Evolutionary conservation across 1,140 invertebrate genomes (phyloP), one percentile per base, ranked within the genome.

Genomic region (Adelges cooleyi): DNA sequence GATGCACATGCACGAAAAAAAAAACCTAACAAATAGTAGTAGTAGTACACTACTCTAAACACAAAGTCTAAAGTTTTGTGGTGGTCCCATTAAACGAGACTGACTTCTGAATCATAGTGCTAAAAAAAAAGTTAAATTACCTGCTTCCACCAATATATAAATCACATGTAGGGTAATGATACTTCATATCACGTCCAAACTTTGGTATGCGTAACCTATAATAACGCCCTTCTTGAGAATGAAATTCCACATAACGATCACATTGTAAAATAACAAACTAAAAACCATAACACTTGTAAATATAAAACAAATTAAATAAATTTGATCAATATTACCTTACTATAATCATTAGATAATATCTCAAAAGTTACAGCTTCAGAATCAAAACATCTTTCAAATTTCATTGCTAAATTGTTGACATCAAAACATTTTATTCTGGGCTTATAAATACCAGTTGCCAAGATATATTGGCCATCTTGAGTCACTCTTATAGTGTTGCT

Each of bases 381-480:
- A 79, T 99, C 97, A 71, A 99, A 86, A 74, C 96, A 97, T 71
- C 96, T 81, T 77, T 99, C 95, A 81, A 99, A 99, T 78, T 99
- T 99, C 71, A 99, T 80, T 2, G 95, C 95, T 67, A 99, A 78
- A 77, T 99, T 91, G 70, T 89, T 85, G 0, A 98, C 87, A 80
- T 99, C 96, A 77, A 85, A 99, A 78, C 95, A 98, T 75, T 92
- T 88, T 0, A 99, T 77, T 72, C 91, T 80, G 17, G 97, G 97
- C 75, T 99, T 99, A 73, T 99, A 99, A 67, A 92, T 90, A 36
- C 95, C 95, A 33, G 93, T 89, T 22, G 87, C 89, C 69, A 98
- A 78, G 67, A 98, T 85, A 75, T 92, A 97, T 68, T 96, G 85
- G 22, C 89, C 87, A 84, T 99, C 95, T 71, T 81, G 84, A n/a